phyloP scores from a whole-genome alignment of 2,888 invertebrate genomes.

The Drosophila parthenogenetica region DNA sequence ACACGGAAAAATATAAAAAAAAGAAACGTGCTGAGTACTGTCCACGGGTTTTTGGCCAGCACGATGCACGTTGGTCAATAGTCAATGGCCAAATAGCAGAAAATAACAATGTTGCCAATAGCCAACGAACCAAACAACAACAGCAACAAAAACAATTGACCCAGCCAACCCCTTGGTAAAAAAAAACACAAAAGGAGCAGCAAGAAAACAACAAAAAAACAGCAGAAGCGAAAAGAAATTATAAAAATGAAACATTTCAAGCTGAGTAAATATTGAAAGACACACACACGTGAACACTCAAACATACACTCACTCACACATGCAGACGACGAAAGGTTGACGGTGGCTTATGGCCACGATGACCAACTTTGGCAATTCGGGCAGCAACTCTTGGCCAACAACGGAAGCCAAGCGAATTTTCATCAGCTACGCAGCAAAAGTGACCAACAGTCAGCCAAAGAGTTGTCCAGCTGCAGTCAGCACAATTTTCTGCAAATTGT shows the following conservation, averaged over 20 bases:
- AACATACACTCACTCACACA: constrained; percentile 7
- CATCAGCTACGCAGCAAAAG: constrained; percentile 70
- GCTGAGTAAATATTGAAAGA: constrained; percentile 71
- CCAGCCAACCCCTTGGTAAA: constrained; percentile 27
- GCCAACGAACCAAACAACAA: constrained; percentile 75
- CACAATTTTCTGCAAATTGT: constrained; percentile 61
- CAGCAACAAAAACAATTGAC: constrained; percentile 37
- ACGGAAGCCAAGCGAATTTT: constrained; percentile 73
- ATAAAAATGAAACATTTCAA: constrained; percentile 74
- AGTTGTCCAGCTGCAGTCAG: constrained; percentile 62
- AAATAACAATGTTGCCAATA: constrained; percentile 80
- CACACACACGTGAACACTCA: constrained; percentile 17
- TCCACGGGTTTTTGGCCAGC: constrained; percentile 22
- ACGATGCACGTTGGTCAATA: constrained; percentile 61
- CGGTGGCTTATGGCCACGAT: constrained; percentile 44
- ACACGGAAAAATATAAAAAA: constrained; percentile 2
- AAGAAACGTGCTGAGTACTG: constrained; percentile 40
- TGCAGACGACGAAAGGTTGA: constrained; percentile 16
- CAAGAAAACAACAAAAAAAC: constrained; percentile 10
- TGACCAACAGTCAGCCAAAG: constrained; percentile 34
- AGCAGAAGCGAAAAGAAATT: constrained; percentile 63
- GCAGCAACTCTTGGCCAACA: constrained; percentile 49
- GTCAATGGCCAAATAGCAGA: constrained; percentile 78
- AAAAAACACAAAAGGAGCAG: not conserved
- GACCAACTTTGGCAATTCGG: constrained; percentile 41